Base-by-base conservation (phyloP, 2,888 invertebrate species). In the Andrena bucephala region DNA sequence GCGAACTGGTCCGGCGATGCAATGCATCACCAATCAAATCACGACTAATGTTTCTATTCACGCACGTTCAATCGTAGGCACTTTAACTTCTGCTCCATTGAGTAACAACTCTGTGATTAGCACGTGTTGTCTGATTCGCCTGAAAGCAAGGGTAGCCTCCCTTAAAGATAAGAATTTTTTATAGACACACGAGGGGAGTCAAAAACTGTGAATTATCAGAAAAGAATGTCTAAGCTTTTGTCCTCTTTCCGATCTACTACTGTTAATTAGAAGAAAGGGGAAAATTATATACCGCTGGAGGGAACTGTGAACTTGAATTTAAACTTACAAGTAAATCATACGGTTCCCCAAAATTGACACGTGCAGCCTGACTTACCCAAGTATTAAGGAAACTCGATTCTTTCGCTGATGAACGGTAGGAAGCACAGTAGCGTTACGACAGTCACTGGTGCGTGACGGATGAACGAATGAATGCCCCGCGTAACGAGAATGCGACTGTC, bases 1-100 rank as follows among this genome's bases (percentile, higher is more conserved):
- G 71, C 71, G 65, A 78, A 84, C 77, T 77, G 74, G 74, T 70
- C 77, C 63, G 68, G 36, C 59, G 65, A 75, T 71, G 48, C 29
- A 31, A 20, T 59, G 59, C 63, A 42, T 59, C 54, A 33, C 60
- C 29, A 13, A 57, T 29, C 20, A 67, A 77, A 52, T 71, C 36
- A 16, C 10, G 24, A 42, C 20, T 13, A 31, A 36, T 54, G 70
- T 13, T 24, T 31, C 24, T 24, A 54, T 71, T 63, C 62, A 6
- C 29, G 20, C 42, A n/a, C 1, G 16, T 16, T n/a, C 62, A 48
- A 54, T 63, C 42, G 10, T 24, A 24, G 20, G 31, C 16, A 42
- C 42, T 42, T 42, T 8, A n/a, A 27, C 62, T 20, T 36, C 52
- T 33, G 13, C 33, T 52, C 29, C 27, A 75, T 60, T 20, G 31